Evolutionary conservation across 2,888 invertebrate species (phyloP), one percentile per base, ranked within the genome.

Genomic region (Leucoptera coffeella): DNA sequence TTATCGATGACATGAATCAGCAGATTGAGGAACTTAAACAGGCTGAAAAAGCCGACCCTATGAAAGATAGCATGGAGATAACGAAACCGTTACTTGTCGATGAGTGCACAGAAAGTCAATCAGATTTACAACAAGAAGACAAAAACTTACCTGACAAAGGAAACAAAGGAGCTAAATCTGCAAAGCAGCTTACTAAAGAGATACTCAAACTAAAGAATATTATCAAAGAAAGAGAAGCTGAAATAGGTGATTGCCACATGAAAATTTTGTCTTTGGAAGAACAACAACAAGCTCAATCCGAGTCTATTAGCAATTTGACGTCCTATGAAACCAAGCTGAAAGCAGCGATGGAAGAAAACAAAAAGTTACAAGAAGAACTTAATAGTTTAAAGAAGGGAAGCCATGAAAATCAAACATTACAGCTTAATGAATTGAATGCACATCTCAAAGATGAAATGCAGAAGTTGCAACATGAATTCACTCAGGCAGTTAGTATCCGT

Each of bases 241-340:
- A 69, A 35, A 74, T 69, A 34, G 69, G 51, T 10, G 69, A 69
- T 35, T 67, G 64, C 35, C 65, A 69, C 40, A 69, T 69, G 67
- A 67, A 69, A 41, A 65, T 69, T 40, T 39, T 69, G n/a, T 61
- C 69, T 7, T 39, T 69, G 23, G 67, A 69, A 45, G 69, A 69
- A 41, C 61, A 58, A 25, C 60, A 65, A 36, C 59, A 69, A 33
- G 69, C 69, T 40, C 59, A 65, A 38, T 49, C 41, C 30, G 65
- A 67, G 32, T 34, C 52, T 25, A 38, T 55, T 20, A 47, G 57
- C 36, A 49, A 37, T 19, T 56, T 47, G 38, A 39, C 40, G 3
- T 38, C 42, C 19, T 50, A 73, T 25, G 69, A 73, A 38, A 49
- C 48, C 23, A 64, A 61, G 35, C 38, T 78, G 4, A 59, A 54